phyloP scores from a whole-genome alignment of 2,888 invertebrate genomes.

The Sicus ferrugineus region DNA sequence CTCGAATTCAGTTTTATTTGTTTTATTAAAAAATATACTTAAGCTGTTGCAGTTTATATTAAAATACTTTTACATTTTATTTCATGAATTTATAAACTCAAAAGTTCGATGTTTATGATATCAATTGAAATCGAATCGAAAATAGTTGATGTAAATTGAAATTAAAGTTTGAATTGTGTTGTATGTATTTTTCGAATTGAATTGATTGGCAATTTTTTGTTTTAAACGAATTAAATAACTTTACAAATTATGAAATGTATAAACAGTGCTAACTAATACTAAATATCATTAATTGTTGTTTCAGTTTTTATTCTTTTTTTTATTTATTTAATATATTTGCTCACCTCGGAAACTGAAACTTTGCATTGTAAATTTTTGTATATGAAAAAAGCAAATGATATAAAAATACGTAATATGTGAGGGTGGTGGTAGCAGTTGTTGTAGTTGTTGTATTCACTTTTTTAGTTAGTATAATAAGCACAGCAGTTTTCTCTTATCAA shows the following conservation, averaged over 20 bases:
- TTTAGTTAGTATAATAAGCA: slow-evolving; percentile 22
- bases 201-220: no score
- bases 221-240: no score
- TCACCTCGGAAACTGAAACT: not conserved
- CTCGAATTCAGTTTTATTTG: not conserved
- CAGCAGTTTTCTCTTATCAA: slow-evolving; percentile 18
- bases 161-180: no score
- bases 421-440: not conserved
- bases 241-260: no score
- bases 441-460: not conserved
- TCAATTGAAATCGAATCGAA: no score
- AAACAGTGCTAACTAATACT: not conserved
- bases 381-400: not conserved
- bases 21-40: slow-evolving; percentile 24
- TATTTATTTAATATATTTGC: not conserved
- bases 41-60: slow-evolving; percentile 10
- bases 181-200: no score
- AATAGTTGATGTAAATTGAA: no score
- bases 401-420: not conserved
- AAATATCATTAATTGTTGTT: not conserved
- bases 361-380: not conserved
- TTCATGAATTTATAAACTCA: no score
- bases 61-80: slow-evolving; percentile 1
- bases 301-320: not conserved
- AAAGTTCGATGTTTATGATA: no score